Conservation (phyloP, 2,113 vertebrate genomes). For the Anser cygnoides region DNA sequence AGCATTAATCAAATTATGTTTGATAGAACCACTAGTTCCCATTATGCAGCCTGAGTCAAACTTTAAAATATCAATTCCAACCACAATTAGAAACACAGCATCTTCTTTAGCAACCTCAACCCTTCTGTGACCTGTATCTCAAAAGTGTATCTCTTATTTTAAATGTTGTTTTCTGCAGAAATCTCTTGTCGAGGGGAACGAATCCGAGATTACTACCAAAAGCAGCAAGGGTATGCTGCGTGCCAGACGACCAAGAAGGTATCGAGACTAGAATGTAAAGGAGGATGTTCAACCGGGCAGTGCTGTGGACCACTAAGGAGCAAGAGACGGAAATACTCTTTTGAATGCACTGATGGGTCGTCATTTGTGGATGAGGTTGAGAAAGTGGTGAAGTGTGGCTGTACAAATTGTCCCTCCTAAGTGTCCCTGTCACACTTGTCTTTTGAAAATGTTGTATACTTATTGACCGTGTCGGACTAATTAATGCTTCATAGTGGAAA, state of each 20-base stretch:
- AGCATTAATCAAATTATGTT: slow-evolving; percentile 10
- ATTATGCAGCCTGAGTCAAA: background rate
- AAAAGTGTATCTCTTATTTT: background rate
- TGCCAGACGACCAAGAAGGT: slow-evolving; percentile 99
- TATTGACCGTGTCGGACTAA: slow-evolving; percentile 88
- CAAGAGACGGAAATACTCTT: slow-evolving; percentile 98
- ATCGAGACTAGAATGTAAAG: slow-evolving; percentile 92
- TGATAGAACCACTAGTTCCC: background rate
- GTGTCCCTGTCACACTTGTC: slow-evolving; percentile 42
- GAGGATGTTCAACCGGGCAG: slow-evolving; percentile 84
- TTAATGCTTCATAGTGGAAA: slow-evolving; percentile 93
- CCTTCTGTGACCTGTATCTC: background rate
- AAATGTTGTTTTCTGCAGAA: slow-evolving; percentile 79
- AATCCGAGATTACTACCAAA: slow-evolving; percentile 96
- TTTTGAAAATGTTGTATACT: slow-evolving; percentile 72
- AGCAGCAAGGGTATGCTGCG: slow-evolving; percentile 97
- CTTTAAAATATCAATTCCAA: background rate
- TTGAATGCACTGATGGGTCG: slow-evolving; percentile 96
- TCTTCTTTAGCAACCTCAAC: background rate
- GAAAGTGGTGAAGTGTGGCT: slow-evolving; percentile 97
- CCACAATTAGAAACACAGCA: background rate
- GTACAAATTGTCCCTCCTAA: slow-evolving; percentile 90
- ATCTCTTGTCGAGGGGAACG: slow-evolving; percentile 97
- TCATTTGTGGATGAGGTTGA: slow-evolving; percentile 98
- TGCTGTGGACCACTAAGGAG: slow-evolving; percentile 93